A percentile compares a stretch with the other conserved stretches of the same genome.
Evolutionary conservation across 2,888 invertebrate species (phyloP).

Genomic region (Nebria salina): DNA sequence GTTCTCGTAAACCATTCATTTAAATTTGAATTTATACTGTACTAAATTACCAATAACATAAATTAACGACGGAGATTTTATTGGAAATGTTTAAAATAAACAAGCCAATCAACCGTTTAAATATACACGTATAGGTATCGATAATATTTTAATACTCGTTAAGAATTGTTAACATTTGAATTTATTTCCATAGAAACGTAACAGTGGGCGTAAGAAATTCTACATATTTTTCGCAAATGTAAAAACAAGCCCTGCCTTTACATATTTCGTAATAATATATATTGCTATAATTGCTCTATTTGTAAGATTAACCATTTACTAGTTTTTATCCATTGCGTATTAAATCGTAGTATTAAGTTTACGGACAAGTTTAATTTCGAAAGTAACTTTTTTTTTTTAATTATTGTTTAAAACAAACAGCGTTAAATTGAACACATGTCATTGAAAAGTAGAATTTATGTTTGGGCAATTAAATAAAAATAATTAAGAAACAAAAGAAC

Average conservation of each 20-base stretch:
- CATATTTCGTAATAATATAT: slow-evolving; percentile 25
- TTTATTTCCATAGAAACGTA: background rate
- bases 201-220: slow-evolving; percentile 37
- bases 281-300: slow-evolving; percentile 32
- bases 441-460: too few relatives aligned
- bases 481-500: too few relatives aligned
- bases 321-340: too few relatives aligned
- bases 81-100: background rate
- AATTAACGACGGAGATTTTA: background rate
- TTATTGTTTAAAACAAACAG: too few relatives aligned
- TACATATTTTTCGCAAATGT: slow-evolving; percentile 35
- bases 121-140: too few relatives aligned
- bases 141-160: background rate
- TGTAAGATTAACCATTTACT: background rate
- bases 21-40: background rate
- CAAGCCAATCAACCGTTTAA: background rate
- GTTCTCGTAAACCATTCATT: background rate
- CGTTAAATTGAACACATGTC: too few relatives aligned
- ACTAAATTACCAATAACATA: background rate
- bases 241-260: slow-evolving; percentile 30
- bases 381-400: too few relatives aligned
- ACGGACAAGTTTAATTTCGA: too few relatives aligned
- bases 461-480: too few relatives aligned
- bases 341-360: too few relatives aligned
- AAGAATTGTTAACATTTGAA: background rate